Evolutionary conservation across 1,140 invertebrate genomes (phyloP), one percentile per base, ranked within the genome.

Genomic region (Reticulitermes speratus): DNA sequence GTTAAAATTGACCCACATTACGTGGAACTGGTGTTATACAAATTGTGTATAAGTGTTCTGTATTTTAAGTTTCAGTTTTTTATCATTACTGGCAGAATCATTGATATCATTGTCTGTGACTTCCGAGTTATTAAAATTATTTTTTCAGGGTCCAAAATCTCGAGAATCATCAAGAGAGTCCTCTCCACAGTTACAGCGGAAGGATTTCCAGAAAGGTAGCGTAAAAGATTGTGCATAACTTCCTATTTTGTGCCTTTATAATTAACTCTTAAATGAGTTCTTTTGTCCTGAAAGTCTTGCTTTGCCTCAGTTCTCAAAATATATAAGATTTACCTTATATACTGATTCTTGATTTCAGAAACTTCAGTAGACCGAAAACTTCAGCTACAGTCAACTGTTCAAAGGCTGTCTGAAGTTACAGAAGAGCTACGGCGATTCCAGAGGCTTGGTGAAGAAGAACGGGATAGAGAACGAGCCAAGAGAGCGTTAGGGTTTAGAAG

Each of bases 121-220:
- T 52, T 52, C 52, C 2, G 7, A 16, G 8, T 52, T 86, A 30
- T 85, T 45, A 32, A 75, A 82, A 44, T 45, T 84, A 88, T 87
- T 89, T 88, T 84, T 88, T 88, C 52, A 92, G 91, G 91, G 92
- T 89, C 90, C 92, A 87, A 94, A 93, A 89, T 94, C 93, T 1
- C 91, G 93, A 88, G 93, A 94, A 90, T 92, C 93, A n/a, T 94
- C 93, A 2, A 91, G 93, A 88, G 93, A 94, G 90, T 92, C 93
- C n/a, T 94, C 93, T 23, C 93, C 93, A 38, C 90, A 91, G 88
- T 87, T 93, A 44, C 93, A 93, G 83, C 89, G 89, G 30, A 91
- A 90, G 69, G 90, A 91, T 25, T 91, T 91, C 19, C 88, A 88
- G 85, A 92, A 91, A 90, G 91, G 91, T 91, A 89, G 88, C 19